Base-by-base conservation (phyloP, 2,888 invertebrate species). In the Leptothorax acervorum region DNA sequence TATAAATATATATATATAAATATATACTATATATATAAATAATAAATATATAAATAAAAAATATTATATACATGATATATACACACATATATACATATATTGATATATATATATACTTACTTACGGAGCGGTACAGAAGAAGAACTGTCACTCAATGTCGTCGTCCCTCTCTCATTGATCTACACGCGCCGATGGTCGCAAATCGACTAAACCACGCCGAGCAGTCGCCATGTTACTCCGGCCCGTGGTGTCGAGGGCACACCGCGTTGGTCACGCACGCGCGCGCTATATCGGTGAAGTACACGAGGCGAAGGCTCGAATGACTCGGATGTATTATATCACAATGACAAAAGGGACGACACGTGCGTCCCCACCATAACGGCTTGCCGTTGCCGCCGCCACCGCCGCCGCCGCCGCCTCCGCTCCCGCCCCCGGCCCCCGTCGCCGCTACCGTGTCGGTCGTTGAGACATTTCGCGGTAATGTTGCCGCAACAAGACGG, bases 261-360 rank as follows among this genome's bases (percentile, higher is more conserved):
- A 84, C 84, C 81, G 73, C 35, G 78, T 83, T 60, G 81, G 85
- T 82, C 82, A 81, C 89, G 89, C 89, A 57, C 73, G 89, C 89
- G 90, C 89, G 90, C 78, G 62, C 28, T 78, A 57, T 79, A 42
- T 63, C 76, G 31, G 70, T 71, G 39, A 82, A 73, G 45, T 68
- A 68, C 57, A 70, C 70, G 60, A 76, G 45, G 23, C 66, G 15
- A 66, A 63, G 51, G 35, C 23, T 73, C 57, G 73, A 79, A 71
- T 79, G 45, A 35, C 60, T 60, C 60, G 18, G 31, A 78, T 63
- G 31, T 55, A 35, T 79, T 70, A 79, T 70, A 91, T 91, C 91
- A 85, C 86, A 89, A 91, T 91, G 89, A 91, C 85, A 89, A 91
- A 91, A 91, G 88, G 79, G 70, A 81, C 76, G 91, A 90, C 91